Evolutionary conservation across 2,888 invertebrate species (phyloP).

Genomic region (Tenthredo distinguenda): DNA sequence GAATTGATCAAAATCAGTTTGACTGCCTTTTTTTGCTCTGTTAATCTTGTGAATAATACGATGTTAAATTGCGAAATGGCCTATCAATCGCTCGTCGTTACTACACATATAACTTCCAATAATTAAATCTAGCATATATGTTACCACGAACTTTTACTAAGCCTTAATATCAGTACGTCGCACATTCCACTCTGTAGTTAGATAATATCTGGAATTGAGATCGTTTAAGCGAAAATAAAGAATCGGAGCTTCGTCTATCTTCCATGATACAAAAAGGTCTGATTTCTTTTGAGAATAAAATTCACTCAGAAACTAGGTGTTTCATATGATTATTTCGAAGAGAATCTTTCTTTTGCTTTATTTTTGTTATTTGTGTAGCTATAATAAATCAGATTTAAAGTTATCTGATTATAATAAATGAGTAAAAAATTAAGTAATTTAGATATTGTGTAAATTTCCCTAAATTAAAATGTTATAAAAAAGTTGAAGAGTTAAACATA

Average conservation of each 20-base stretch:
- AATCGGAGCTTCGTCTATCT: not conserved
- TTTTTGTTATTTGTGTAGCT: not conserved
- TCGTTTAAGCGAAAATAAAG: not conserved
- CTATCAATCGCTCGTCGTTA: not conserved
- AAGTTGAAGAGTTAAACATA: not conserved
- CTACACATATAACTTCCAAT: not conserved
- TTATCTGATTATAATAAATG: not conserved
- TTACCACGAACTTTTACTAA: not conserved
- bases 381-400: not conserved
- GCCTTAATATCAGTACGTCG: not conserved
- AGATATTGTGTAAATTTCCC: not conserved
- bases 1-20: not conserved
- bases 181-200: constrained; percentile 1
- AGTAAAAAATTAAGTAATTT: not conserved
- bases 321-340: not conserved
- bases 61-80: not conserved
- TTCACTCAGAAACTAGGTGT: not conserved
- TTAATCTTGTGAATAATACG: not conserved
- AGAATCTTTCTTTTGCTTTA: not conserved
- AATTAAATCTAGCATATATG: not conserved
- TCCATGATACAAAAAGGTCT: not conserved
- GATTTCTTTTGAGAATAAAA: not conserved
- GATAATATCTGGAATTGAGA: not conserved
- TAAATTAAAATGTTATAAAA: not conserved
- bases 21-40: not conserved